Conservation (phyloP, 2,113 vertebrate species). For the Promerops cafer region DNA sequence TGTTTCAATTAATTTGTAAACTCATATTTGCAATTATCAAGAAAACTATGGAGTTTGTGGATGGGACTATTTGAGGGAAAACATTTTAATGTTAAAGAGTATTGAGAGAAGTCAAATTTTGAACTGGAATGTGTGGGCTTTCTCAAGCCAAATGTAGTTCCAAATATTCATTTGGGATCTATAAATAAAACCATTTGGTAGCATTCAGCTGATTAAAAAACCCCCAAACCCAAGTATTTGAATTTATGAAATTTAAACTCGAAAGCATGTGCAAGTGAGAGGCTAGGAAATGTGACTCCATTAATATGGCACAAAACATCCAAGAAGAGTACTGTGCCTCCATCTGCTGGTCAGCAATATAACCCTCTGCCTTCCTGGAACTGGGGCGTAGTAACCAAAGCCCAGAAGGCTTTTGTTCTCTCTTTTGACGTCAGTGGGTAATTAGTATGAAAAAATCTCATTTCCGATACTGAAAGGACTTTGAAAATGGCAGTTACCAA, state of each 20-base stretch:
- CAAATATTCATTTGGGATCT: neutral
- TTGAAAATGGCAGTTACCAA: neutral
- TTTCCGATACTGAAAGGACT: neutral
- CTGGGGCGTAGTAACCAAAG: neutral
- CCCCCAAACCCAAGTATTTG: neutral
- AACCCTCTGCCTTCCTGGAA: slow-evolving; percentile 5
- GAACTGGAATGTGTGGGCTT: neutral
- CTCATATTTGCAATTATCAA: neutral
- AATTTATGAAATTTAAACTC: neutral
- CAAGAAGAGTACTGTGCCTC: slow-evolving; percentile 76
- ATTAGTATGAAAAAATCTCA: neutral
- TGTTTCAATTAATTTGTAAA: neutral
- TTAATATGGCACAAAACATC: neutral
- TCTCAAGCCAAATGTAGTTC: neutral
- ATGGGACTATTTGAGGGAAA: neutral
- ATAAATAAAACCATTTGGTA: neutral
- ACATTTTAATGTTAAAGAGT: neutral
- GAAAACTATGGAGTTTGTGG: neutral
- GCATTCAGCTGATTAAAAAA: neutral
- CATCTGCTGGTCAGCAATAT: slow-evolving; percentile 70
- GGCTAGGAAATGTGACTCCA: neutral
- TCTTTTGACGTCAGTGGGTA: neutral
- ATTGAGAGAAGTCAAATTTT: neutral
- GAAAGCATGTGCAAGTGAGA: neutral
- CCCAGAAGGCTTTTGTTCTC: neutral